These are phyloP conservation scores for Stratiomys singularior DNA, from an alignment of 2,888 invertebrate genomes.

Conservation along the genomic window DNA sequence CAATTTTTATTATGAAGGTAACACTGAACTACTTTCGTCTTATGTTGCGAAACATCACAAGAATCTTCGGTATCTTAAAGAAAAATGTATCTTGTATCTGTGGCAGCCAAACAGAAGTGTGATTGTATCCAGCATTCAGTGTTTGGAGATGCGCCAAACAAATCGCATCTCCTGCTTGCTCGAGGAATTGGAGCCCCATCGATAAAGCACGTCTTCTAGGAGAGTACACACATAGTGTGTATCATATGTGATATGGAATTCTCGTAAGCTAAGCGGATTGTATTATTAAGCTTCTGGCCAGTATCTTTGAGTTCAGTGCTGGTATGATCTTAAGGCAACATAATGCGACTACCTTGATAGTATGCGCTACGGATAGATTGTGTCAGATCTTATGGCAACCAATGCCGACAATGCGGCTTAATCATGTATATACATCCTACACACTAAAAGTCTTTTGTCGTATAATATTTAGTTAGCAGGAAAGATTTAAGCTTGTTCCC, in stretches of 20 bases:
- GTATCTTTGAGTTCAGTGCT: background rate
- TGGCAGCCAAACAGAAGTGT: no score
- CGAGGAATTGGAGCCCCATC: background rate
- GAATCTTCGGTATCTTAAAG: no score
- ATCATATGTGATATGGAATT: background rate
- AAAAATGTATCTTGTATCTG: no score
- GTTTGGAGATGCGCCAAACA: background rate
- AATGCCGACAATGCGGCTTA: slow-evolving; percentile 32
- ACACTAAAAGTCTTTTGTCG: background rate
- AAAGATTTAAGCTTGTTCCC: no score
- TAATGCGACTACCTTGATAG: slow-evolving; percentile 14
- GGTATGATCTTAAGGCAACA: background rate
- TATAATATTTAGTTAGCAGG: no score
- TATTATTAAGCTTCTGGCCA: background rate
- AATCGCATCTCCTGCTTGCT: background rate
- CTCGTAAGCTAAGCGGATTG: background rate
- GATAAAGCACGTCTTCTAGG: background rate
- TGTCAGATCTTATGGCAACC: background rate
- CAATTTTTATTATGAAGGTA: no score
- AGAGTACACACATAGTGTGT: no score
- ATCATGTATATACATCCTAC: slow-evolving; percentile 24
- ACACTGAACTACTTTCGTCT: no score
- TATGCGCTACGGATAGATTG: slow-evolving; percentile 9
- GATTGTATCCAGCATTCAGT: background rate
- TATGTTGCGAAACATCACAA: no score